Conservation (phyloP, 2,888 invertebrate species). For the Agonopterix heracliana region DNA sequence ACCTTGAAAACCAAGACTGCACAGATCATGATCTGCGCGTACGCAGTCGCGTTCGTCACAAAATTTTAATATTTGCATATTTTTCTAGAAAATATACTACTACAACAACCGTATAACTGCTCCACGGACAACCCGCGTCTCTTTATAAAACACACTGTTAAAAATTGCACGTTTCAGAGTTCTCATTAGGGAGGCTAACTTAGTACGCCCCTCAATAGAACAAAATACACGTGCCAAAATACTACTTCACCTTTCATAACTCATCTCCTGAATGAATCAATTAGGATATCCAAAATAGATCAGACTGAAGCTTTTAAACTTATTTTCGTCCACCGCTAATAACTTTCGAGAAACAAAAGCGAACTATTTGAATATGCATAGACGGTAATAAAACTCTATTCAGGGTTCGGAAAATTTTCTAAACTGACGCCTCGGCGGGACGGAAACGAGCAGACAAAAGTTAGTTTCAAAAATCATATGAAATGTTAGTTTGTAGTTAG, state of each 20-base stretch:
- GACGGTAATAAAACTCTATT: constrained; percentile 51
- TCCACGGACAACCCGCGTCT: constrained; percentile 16
- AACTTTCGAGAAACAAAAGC: background rate
- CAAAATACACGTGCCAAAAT: constrained; percentile 11
- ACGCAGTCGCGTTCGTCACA: no score
- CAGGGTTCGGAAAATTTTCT: constrained; percentile 32
- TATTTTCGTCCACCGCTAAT: no score
- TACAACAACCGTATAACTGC: constrained; percentile 25
- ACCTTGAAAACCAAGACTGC: no score
- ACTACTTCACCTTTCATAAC: no score
- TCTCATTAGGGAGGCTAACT: constrained; percentile 37
- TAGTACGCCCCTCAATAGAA: constrained; percentile 17
- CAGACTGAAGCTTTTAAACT: background rate
- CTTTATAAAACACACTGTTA: constrained; percentile 42
- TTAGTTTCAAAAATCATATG: constrained; percentile 61
- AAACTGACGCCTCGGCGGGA: constrained; percentile 43
- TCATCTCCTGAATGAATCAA: no score
- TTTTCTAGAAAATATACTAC: no score
- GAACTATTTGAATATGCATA: constrained; percentile 48
- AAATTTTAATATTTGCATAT: no score
- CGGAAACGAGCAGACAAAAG: constrained; percentile 35
- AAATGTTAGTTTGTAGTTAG: constrained; percentile 26
- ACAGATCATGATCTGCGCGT: no score
- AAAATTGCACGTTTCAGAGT: constrained; percentile 42
- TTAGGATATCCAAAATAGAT: no score